Base-by-base conservation (phyloP, 2,797 vertebrate species). In the Huso huso region DNA sequence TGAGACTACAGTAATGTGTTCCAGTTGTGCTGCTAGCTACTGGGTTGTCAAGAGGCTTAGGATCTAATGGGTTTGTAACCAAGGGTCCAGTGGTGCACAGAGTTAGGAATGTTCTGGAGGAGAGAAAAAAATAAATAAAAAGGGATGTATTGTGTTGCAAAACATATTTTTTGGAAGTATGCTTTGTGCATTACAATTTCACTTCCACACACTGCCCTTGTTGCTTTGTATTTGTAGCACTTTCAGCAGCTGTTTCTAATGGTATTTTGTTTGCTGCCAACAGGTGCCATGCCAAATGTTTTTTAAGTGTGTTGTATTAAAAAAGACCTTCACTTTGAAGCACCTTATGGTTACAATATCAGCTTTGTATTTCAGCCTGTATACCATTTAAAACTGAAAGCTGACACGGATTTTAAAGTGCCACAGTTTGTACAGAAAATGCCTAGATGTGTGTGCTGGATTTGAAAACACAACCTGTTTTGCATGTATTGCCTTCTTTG, bases 31-130 rank as follows among this genome's bases (percentile, higher is more conserved):
- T 64, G 49, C 67, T 48, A 58, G 73, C 50, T 6, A 49, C 13
- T 61, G n/a, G 18, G 51, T 64, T 62, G 37, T 50, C 52, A 48
- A 53, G 8, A 11, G 61, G 48, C 49, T 70, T 51, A 10, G 23
- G 62, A n/a, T 48, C 10, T n/a, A 63, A 48, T 52, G 7, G 23
- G 50, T 12, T 67, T 67, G 57, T 66, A 64, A 68, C 48, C 62
- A 62, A 64, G 69, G 13, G 68, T 23, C 51, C 67, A 66, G 70
- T 70, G 50, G 23, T 58, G 64, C 69, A 58, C 15, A 13, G 7
- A 58, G 55, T 6, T 58, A 7, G 51, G 53, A 57, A 51, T 66
- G 52, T 66, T 61, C 37, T 65, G 11, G 57, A 13, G 10, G 64
- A 10, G 62, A 55, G 63, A 61, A 57, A 65, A 58, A 63, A 8